Percentiles rank a stretch among this genome's conserved stretches.
Conservation (phyloP, 2,113 vertebrate species). For the Sylvilagus bachmani region DNA sequence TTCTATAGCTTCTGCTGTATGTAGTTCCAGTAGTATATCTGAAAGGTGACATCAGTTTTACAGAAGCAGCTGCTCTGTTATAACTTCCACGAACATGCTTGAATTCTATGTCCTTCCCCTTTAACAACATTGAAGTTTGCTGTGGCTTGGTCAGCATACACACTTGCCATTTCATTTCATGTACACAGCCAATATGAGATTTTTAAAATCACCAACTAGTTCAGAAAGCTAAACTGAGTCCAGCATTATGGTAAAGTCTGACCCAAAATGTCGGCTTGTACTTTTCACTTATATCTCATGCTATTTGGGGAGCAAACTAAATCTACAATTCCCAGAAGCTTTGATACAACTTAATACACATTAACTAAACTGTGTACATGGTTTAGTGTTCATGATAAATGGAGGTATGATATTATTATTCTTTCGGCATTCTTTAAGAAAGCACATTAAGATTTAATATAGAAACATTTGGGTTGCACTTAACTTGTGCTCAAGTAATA, state of each 20-base stretch:
- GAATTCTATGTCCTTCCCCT: slow-evolving; percentile 52
- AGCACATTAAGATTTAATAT: slow-evolving; percentile 86
- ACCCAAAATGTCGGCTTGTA: slow-evolving; percentile 73
- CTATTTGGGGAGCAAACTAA: slow-evolving; percentile 81
- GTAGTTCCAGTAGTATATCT: slow-evolving; percentile 11
- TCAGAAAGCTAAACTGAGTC: slow-evolving; percentile 71
- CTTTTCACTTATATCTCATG: slow-evolving; percentile 68
- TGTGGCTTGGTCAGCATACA: slow-evolving; percentile 50
- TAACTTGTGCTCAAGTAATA: slow-evolving; percentile 88
- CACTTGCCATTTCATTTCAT: slow-evolving; percentile 58
- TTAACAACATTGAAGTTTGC: slow-evolving; percentile 4
- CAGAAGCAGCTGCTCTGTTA: slow-evolving; percentile 49
- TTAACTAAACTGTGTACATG: slow-evolving; percentile 85
- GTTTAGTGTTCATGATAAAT: slow-evolving; percentile 86
- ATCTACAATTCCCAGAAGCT: slow-evolving; percentile 83
- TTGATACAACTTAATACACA: slow-evolving; percentile 84
- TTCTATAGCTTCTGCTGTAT: background rate
- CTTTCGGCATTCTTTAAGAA: slow-evolving; percentile 87
- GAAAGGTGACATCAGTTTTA: slow-evolving; percentile 56
- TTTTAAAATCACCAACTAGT: slow-evolving; percentile 55
- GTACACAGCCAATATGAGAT: slow-evolving; percentile 58
- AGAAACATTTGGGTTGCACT: slow-evolving; percentile 82
- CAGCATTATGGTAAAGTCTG: slow-evolving; percentile 68
- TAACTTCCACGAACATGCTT: slow-evolving; percentile 49
- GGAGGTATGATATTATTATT: slow-evolving; percentile 79